Conservation (phyloP, 1,140 invertebrate species). For the Drosophila kanapiae region DNA sequence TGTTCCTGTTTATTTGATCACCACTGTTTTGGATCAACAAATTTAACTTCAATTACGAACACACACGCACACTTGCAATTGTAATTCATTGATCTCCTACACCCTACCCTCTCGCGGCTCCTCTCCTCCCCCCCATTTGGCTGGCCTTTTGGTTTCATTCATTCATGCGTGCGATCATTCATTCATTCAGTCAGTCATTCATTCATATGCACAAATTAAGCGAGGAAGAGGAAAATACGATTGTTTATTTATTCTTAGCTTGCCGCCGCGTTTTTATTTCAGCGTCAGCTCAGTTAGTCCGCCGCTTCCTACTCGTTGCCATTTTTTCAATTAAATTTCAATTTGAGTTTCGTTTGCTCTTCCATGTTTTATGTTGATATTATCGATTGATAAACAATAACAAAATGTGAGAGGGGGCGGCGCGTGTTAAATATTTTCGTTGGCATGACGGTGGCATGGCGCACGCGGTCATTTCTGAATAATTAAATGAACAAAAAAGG, state of each 20-base stretch:
- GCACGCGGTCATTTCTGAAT: conserved; percentile 18
- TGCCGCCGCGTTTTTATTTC: conserved; percentile 25
- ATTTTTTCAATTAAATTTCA: conserved; percentile 75
- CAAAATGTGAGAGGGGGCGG: conserved; percentile 1
- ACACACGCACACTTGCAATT: conserved; percentile 27
- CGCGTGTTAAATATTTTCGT: conserved; percentile 3
- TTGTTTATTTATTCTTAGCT: conserved; percentile 53
- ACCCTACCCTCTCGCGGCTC: conserved; percentile 3
- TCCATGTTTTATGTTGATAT: conserved; percentile 39
- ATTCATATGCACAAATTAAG: conserved; percentile 50
- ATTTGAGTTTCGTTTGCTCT: conserved; percentile 50
- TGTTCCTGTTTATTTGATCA: conserved; percentile 5
- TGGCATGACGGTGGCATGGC: neutral
- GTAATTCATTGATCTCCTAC: conserved; percentile 56
- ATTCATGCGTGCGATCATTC: conserved; percentile 41
- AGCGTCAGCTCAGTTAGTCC: neutral
- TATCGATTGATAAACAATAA: conserved; percentile 31
- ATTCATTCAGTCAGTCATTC: conserved; percentile 58
- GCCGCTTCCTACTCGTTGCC: conserved; percentile 33
- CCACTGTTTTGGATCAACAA: conserved; percentile 29
- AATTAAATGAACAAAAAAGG: neutral
- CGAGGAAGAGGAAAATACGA: conserved; percentile 32
- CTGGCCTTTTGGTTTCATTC: conserved; percentile 42
- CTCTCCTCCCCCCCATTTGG: neutral
- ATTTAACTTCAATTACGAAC: conserved; percentile 44